Evolutionary conservation across 2,797 vertebrate genomes (phyloP).

Genomic region (Pterois miles): DNA sequence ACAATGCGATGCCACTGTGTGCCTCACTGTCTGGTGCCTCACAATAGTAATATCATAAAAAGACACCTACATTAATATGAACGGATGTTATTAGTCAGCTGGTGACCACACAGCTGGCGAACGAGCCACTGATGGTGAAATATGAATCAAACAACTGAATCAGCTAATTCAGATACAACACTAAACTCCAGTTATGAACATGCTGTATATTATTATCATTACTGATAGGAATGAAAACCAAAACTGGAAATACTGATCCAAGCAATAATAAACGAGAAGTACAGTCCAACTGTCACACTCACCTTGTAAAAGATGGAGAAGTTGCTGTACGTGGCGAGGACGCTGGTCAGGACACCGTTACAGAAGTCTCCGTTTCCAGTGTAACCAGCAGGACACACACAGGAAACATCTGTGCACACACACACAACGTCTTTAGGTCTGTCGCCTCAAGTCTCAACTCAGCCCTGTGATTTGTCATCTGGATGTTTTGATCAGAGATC

Average conservation of each 20-base stretch:
- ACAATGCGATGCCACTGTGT: too few species aligned
- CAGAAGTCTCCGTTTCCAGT: constrained; percentile 90
- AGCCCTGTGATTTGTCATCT: background rate
- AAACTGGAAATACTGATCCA: background rate
- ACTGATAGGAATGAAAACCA: background rate
- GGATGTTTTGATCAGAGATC: background rate
- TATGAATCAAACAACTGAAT: background rate
- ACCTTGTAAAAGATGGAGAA: constrained; percentile 93
- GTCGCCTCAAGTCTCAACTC: background rate
- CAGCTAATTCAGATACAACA: background rate
- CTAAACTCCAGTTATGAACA: background rate
- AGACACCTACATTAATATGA: background rate
- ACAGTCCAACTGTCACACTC: constrained; percentile 41
- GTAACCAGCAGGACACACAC: constrained; percentile 86
- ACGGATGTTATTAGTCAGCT: background rate
- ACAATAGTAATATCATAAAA: background rate
- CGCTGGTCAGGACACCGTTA: constrained; percentile 87
- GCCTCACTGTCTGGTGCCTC: background rate
- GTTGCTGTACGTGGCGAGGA: constrained; percentile 85
- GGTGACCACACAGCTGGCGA: background rate
- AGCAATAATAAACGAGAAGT: background rate
- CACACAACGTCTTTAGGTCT: background rate
- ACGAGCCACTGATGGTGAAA: background rate
- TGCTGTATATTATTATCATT: background rate
- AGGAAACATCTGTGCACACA: constrained; percentile 85